Evolutionary conservation across 2,113 vertebrate species (phyloP).

Genomic region (Lynx canadensis): DNA sequence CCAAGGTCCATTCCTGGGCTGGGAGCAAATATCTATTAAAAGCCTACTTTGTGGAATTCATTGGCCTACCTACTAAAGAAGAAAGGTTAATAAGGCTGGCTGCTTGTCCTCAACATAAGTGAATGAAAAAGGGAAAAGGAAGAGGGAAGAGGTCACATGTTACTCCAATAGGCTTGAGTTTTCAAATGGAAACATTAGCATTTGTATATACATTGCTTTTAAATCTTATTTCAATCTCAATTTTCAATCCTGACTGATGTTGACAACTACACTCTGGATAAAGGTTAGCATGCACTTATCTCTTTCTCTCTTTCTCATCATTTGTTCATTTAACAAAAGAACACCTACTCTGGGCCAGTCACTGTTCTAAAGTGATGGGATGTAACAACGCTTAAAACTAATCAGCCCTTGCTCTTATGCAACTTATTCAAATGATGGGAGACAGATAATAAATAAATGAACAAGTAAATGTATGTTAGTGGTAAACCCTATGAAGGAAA

Average conservation of each 20-base stretch:
- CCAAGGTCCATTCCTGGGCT: neutral
- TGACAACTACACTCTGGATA: neutral
- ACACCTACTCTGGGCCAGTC: neutral
- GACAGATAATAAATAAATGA: neutral
- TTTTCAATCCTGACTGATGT: neutral
- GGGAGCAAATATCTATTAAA: constrained; percentile 28
- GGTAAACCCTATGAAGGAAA: neutral
- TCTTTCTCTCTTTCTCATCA: neutral
- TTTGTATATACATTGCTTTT: constrained; percentile 10
- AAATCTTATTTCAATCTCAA: constrained; percentile 24
- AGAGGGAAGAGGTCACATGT: neutral
- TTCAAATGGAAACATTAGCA: neutral
- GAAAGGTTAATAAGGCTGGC: constrained; percentile 13
- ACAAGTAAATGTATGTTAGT: neutral
- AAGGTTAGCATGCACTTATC: neutral
- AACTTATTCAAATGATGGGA: neutral
- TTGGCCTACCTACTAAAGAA: neutral
- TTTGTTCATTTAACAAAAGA: neutral
- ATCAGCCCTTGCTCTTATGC: neutral
- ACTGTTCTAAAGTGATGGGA: neutral
- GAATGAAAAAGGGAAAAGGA: neutral
- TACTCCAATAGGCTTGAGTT: neutral
- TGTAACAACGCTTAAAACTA: neutral
- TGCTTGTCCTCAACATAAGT: neutral
- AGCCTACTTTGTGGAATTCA: neutral